Percentiles rank a stretch among this genome's conserved stretches.
Evolutionary conservation across 1,140 invertebrate genomes (phyloP).

Genomic region (Matsumurasca onukii): DNA sequence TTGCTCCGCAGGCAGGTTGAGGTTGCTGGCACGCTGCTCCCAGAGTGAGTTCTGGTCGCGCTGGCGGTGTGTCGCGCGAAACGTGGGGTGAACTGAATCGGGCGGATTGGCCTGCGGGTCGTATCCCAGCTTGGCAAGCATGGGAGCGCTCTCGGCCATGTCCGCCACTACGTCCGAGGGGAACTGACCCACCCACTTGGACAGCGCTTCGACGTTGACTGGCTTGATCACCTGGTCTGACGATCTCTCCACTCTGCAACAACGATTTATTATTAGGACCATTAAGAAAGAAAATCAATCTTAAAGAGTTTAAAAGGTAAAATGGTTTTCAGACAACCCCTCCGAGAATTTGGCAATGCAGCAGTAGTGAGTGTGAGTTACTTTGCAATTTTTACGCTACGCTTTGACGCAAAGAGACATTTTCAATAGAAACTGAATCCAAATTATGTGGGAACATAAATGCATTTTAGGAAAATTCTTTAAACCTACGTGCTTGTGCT

Average conservation of each 20-base stretch:
- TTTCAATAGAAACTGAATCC: too few relatives aligned
- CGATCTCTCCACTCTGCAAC: conserved; percentile 89
- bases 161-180: conserved; percentile 84
- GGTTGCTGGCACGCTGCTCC: conserved; percentile 37
- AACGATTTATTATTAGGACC: conserved; percentile 34
- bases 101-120: conserved; percentile 94
- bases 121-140: conserved; percentile 80
- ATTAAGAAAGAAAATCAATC: conserved; percentile 16
- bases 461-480: too few relatives aligned
- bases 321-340: not conserved
- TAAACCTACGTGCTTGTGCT: too few relatives aligned
- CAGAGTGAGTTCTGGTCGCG: conserved; percentile 42
- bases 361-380: too few relatives aligned
- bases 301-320: too few relatives aligned
- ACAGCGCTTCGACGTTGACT: conserved; percentile 93
- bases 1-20: conserved; percentile 5
- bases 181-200: conserved; percentile 95
- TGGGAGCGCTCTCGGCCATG: conserved; percentile 74
- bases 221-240: conserved; percentile 99
- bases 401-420: too few relatives aligned
- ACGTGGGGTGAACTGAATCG: conserved; percentile 80
- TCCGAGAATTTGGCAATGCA: not conserved
- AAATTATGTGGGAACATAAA: too few relatives aligned
- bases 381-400: too few relatives aligned
- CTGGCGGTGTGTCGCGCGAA: conserved; percentile 67